A percentile compares a stretch with the other conserved stretches of the same genome.
These are phyloP conservation scores for Anabacerthia variegaticeps DNA, from an alignment of 2,797 vertebrate species.

Conservation along the genomic window DNA sequence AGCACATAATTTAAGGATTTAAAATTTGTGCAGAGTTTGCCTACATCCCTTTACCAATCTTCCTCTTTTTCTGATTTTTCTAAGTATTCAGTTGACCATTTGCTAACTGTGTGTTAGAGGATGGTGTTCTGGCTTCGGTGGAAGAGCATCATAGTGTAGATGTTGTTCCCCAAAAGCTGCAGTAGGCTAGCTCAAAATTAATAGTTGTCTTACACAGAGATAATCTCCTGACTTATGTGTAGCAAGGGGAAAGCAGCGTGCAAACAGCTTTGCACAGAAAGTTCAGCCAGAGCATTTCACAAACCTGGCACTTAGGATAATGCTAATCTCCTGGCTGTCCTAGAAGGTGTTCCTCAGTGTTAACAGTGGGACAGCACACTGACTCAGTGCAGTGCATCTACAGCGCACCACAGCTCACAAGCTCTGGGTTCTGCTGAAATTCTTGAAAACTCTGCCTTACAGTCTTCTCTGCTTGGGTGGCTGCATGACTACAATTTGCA, in stretches of 20 bases:
- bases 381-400: background rate
- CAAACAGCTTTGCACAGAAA: background rate
- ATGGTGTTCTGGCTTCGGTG: background rate
- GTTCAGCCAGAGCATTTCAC: background rate
- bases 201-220: background rate
- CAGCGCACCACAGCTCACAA: background rate
- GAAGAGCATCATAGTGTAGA: background rate
- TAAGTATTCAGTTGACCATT: background rate
- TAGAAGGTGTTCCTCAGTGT: background rate
- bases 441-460: background rate
- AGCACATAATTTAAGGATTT: background rate
- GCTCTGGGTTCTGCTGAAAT: background rate
- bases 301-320: background rate
- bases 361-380: background rate
- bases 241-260: accelerated
- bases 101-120: background rate
- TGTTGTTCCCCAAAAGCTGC: background rate
- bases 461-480: background rate
- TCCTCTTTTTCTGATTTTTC: background rate
- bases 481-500: background rate
- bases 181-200: background rate
- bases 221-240: background rate
- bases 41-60: background rate
- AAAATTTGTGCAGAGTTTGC: background rate
- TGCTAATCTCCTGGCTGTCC: background rate